A percentile compares a stretch with the other conserved stretches of the same genome.
Evolutionary conservation across 2,113 vertebrate genomes (phyloP).

Genomic region (Plestiodon gilberti): DNA sequence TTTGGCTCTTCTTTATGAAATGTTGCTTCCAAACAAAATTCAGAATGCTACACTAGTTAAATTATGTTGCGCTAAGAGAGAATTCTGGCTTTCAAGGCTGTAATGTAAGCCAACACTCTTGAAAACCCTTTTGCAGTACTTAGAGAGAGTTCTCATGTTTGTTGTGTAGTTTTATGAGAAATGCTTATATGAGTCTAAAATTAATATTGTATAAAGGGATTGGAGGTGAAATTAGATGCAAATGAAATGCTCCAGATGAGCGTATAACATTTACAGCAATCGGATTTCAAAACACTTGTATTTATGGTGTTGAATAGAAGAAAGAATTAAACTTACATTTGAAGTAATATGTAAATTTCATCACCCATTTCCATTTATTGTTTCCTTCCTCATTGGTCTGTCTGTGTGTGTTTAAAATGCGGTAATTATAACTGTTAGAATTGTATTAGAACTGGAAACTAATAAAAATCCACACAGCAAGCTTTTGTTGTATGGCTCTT

Average conservation of each 20-base stretch:
- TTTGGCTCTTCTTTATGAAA: not conserved
- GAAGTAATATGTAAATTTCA: constrained; percentile 53
- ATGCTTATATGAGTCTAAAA: constrained; percentile 46
- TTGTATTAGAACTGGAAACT: constrained; percentile 53
- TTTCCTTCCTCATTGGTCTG: constrained; percentile 51
- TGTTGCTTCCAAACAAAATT: not conserved
- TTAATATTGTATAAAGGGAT: constrained; percentile 55
- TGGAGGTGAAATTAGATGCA: constrained; percentile 65
- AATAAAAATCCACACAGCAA: constrained; percentile 48
- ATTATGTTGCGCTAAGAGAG: not conserved
- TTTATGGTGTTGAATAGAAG: constrained; percentile 50
- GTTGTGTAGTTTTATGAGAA: constrained; percentile 37
- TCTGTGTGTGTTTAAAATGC: constrained; percentile 55
- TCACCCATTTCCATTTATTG: constrained; percentile 48
- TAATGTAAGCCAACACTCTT: not conserved
- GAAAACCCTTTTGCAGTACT: constrained; percentile 26
- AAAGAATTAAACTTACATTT: constrained; percentile 40
- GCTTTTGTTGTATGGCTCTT: constrained; percentile 18
- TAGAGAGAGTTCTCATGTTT: constrained; percentile 40
- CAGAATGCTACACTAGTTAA: not conserved
- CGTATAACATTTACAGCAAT: constrained; percentile 37
- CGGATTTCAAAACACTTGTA: constrained; percentile 48
- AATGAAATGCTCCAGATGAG: constrained; percentile 59
- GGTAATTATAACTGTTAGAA: constrained; percentile 46
- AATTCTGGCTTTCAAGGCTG: not conserved